Conservation (phyloP, 1,140 invertebrate genomes). For the Temnothorax longispinosus region DNA sequence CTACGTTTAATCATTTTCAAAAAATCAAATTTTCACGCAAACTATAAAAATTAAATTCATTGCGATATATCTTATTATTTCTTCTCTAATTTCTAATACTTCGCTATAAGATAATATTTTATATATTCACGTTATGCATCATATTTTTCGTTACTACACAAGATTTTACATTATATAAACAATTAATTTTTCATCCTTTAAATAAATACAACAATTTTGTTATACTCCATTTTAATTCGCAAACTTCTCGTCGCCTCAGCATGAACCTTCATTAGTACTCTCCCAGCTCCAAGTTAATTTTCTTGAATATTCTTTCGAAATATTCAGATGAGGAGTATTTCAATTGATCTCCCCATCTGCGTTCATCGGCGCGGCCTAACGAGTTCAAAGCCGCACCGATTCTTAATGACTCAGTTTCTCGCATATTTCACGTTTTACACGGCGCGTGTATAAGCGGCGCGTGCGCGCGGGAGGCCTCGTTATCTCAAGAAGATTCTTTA, state of each 20-base stretch:
- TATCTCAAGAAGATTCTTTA: conserved; percentile 72
- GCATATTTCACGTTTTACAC: conserved; percentile 62
- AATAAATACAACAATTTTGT: conserved; percentile 4
- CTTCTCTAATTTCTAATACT: background rate
- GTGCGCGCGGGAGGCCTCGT: conserved; percentile 54
- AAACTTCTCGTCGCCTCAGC: background rate
- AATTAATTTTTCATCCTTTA: background rate
- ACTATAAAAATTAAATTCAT: background rate
- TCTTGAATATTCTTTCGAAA: conserved; percentile 40
- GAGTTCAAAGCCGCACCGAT: conserved; percentile 36
- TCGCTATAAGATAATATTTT: background rate
- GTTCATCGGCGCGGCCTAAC: conserved; percentile 11
- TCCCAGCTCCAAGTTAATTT: conserved; percentile 31
- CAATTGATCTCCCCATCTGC: conserved; percentile 47
- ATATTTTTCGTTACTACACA: background rate
- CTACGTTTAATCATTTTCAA: background rate
- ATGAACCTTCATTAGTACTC: conserved; percentile 6
- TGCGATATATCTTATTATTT: background rate
- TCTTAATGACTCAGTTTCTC: conserved; percentile 45
- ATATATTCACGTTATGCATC: background rate
- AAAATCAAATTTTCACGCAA: background rate
- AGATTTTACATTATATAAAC: background rate
- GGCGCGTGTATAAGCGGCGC: conserved; percentile 28
- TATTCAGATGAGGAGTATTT: conserved; percentile 64
- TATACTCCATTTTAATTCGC: background rate